Evolutionary conservation across 2,888 invertebrate species (phyloP), one percentile per base, ranked within the genome.

Genomic region (Physocephala rufipes): DNA sequence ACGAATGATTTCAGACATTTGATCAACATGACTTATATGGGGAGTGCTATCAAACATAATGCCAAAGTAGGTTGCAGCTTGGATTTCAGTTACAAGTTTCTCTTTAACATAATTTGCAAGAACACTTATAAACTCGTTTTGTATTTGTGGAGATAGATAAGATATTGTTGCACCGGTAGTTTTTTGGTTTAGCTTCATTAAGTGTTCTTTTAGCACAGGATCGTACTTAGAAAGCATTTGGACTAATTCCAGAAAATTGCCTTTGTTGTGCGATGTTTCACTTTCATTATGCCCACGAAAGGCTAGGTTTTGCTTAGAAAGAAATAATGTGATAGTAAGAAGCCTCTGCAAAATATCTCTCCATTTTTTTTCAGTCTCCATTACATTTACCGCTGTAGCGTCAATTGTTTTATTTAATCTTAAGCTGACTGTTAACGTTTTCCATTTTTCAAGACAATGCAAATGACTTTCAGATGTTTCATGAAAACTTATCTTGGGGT

Each of bases 161-260:
- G 36, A 7, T 36, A 36, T 9, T 7, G 4, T 36, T 36, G 36
- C 5, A 7, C 21, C 19, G 13, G 24, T 55, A 55, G 15, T 55
- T 13, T 2, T 13, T 55, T 55, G 16, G 24, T 55, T 15, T 55
- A 55, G 19, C n/a, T 21, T 51, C 51, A 51, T 19, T 21, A 55
- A 26, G 3, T 55, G 55, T 51, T 65, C 65, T 65, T 65, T 65
- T 16, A 65, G 47, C 24, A 65, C 65, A 51, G 49, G 47, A 30
- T 65, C 65, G 30, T 65, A 65, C 51, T 65, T 53, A 21, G 65
- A 65, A 65, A 65, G 53, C 65, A 65, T 45, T 30, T 65, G 24
- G 30, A 53, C 26, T 51, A 53, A 51, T 65, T 65, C 53, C 28
- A 65, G 65, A 65, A 65, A 65, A 65, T 65, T 53, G 24, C 65